Percentiles rank a stretch among this genome's conserved stretches.
These are phyloP conservation scores for Ormyrus rosae DNA, from an alignment of 2,888 invertebrate species.

Conservation along the genomic window DNA sequence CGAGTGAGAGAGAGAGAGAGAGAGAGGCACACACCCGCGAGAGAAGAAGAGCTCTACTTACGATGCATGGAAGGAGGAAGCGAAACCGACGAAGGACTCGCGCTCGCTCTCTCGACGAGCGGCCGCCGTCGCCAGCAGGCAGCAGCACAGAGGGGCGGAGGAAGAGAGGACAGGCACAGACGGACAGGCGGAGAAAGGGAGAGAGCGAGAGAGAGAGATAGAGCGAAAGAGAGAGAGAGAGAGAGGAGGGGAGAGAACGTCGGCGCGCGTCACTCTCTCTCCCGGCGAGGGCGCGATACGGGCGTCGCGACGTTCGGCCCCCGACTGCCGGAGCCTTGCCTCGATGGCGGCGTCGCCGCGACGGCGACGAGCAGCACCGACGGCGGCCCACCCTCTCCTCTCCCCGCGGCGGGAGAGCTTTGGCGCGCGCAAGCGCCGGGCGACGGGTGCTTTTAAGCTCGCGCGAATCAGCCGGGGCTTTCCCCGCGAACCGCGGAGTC, in stretches of 20 bases:
- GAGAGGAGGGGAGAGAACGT: slow-evolving; percentile 10
- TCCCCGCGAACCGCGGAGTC: no score
- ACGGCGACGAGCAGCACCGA: background rate
- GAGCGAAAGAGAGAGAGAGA: slow-evolving; percentile 13
- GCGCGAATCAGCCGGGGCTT: no score
- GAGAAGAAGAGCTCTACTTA: background rate
- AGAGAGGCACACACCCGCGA: background rate
- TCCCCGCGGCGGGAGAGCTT: no score
- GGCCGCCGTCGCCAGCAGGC: no score
- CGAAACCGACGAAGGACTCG: no score
- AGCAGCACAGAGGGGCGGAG: background rate
- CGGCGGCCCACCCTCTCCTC: background rate
- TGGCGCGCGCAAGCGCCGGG: no score
- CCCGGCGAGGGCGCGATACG: slow-evolving; percentile 41
- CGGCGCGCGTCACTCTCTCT: slow-evolving; percentile 6
- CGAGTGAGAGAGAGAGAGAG: background rate
- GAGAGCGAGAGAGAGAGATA: background rate
- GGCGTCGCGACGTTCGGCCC: slow-evolving; percentile 55
- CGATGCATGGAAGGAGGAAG: background rate
- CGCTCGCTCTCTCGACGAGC: no score
- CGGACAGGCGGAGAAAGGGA: background rate
- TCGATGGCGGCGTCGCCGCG: background rate
- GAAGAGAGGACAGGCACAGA: background rate
- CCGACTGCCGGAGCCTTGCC: slow-evolving; percentile 34
- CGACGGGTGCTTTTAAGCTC: no score